Conservation (phyloP, 53 echinoderm and acorn worm species). For the Zoroaster sp. region DNA sequence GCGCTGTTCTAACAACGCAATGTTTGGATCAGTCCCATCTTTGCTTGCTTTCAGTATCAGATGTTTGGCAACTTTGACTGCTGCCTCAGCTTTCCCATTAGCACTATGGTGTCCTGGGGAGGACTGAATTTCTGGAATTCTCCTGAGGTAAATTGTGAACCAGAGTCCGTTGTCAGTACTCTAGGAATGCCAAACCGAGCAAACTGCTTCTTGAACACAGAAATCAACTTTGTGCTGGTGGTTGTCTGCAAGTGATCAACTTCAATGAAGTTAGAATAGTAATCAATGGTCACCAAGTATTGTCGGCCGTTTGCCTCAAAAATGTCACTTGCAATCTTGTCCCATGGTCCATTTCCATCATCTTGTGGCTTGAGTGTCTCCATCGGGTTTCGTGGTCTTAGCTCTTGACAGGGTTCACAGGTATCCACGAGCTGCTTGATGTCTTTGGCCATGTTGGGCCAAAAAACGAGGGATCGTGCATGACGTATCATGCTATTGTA, state of each 20-base stretch:
- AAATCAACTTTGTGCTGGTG: too few relatives aligned
- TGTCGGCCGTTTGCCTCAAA: too few relatives aligned
- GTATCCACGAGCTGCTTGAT: slow-evolving; percentile 37
- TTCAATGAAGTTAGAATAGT: too few relatives aligned
- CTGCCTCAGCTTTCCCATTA: slow-evolving; percentile 57
- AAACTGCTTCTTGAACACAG: too few relatives aligned
- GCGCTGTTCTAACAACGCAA: too few relatives aligned
- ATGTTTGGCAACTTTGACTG: slow-evolving; percentile 66
- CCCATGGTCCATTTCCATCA: slow-evolving; percentile 21
- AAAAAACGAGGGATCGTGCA: slow-evolving; percentile 50
- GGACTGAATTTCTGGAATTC: too few relatives aligned
- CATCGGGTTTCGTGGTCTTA: background rate
- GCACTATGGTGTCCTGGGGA: slow-evolving; percentile 60
- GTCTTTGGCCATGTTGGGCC: slow-evolving; percentile 64
- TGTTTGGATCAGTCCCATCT: too few relatives aligned
- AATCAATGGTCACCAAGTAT: too few relatives aligned
- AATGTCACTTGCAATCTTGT: slow-evolving; percentile 24
- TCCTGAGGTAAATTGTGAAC: too few relatives aligned
- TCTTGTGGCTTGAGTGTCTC: slow-evolving; percentile 23
- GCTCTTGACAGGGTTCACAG: slow-evolving; percentile 43
- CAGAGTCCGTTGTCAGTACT: slow-evolving; percentile 35
- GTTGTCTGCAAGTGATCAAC: too few relatives aligned
- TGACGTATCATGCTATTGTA: slow-evolving; percentile 48
- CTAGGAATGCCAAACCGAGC: slow-evolving; percentile 58
- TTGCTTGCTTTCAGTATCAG: too few relatives aligned